Base-by-base conservation (phyloP, 2,888 invertebrate species). In the Leptinotarsa juncta region DNA sequence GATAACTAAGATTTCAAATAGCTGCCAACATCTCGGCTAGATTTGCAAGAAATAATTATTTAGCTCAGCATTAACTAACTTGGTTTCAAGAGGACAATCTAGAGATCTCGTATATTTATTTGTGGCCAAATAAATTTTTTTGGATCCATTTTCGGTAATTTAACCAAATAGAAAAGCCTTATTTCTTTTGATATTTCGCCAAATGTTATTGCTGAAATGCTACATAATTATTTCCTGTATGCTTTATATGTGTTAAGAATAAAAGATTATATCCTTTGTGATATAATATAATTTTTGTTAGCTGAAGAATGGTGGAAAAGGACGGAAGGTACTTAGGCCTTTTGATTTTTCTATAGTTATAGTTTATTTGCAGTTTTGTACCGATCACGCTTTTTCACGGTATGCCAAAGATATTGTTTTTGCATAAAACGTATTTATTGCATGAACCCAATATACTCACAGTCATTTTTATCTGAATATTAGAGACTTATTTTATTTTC, bases 1-100 rank as follows among this genome's bases (percentile, higher is more conserved):
- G 78, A 67, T 75, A 76, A 42, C 70, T 71, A 70, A 74, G 69
- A 51, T 67, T 74, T 69, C 65, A 76, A 72, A 70, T 78, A 84
- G 85, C 86, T 86, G 84, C 82, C 82, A 85, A 85, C 83, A 86
- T 84, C 85, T 84, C 83, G 84, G 86, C 86, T 84, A 84, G 84
- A 60, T 70, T 77, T 78, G 81, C 81, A 78, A 81, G 85, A 83
- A 85, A 83, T 84, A 83, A 84, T 84, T 84, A 83, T 81, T 79
- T 83, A 84, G 82, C 77, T 72, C 78, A 73, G 83, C 82, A 83
- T 83, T 82, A 81, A 83, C 79, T 79, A 53, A 42, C 50, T 51
- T 48, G 51, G 62, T 67, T 57, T 48, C 12, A 65, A 65, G 65
- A 71, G 60, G 73, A 76, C 73, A 76, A 76, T 76, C 73, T 71